Evolutionary conservation across 2,113 vertebrate genomes (phyloP).

Genomic region (Mesoclemmys tuberculata): DNA sequence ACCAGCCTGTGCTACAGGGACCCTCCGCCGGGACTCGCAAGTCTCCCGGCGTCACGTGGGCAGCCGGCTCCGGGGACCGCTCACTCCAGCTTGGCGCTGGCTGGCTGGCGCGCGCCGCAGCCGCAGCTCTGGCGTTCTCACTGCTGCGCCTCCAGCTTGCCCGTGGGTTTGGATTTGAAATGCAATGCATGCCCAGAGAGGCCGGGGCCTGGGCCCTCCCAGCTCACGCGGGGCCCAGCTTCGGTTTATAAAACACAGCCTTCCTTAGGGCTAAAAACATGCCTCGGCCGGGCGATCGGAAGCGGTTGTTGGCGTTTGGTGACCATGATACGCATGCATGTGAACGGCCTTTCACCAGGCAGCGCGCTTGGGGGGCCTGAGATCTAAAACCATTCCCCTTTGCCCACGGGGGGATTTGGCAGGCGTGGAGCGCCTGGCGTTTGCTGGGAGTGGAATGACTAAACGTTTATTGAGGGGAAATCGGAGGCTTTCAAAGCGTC

Average conservation of each 20-base stretch:
- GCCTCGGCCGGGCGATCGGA: neutral
- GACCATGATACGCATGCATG: neutral
- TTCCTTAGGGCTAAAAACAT: too few relatives aligned
- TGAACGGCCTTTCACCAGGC: neutral
- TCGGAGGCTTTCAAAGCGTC: neutral
- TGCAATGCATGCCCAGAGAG: neutral
- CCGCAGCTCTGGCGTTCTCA: neutral
- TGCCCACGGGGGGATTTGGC: neutral
- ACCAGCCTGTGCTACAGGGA: neutral
- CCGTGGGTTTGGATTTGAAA: neutral
- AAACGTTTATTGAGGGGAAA: neutral
- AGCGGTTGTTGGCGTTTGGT: neutral
- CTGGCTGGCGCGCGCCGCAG: neutral
- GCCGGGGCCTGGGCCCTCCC: neutral
- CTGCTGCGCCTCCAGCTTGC: neutral
- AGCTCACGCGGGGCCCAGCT: neutral
- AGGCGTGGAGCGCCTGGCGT: neutral
- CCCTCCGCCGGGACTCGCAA: neutral
- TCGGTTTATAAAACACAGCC: neutral
- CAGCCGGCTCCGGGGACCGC: neutral
- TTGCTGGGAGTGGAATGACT: neutral
- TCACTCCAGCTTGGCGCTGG: neutral
- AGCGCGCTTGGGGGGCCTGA: neutral
- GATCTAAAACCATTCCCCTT: neutral
- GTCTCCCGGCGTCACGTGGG: neutral